Percentiles rank a stretch among this genome's conserved stretches.
phyloP scores from a whole-genome alignment of 1,140 invertebrate species.

The Oppia nitens region DNA sequence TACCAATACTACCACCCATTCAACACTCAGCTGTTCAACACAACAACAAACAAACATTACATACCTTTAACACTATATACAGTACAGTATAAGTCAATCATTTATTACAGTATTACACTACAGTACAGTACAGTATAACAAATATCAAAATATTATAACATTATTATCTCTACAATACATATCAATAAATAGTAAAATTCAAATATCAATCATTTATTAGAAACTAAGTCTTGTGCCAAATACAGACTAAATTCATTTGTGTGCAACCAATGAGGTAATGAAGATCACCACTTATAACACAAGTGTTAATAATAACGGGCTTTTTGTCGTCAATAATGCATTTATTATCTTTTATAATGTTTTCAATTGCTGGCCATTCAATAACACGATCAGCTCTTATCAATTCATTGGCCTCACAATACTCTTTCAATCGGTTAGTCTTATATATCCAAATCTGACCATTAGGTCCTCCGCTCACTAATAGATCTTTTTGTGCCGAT shows the following conservation, averaged over 20 bases:
- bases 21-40: no score
- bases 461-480: neutral
- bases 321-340: neutral
- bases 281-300: neutral
- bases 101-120: no score
- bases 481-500: neutral
- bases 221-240: no score
- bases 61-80: no score
- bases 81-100: no score
- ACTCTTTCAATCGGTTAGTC: neutral
- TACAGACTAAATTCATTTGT: neutral
- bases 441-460: neutral
- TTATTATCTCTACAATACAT: no score
- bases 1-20: no score
- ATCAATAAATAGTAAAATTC: no score
- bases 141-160: no score
- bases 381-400: neutral
- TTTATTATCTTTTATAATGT: neutral
- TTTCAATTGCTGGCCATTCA: neutral
- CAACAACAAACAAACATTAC: no score
- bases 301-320: neutral
- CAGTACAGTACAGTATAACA: no score
- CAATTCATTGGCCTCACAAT: neutral
- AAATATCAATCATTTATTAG: no score
- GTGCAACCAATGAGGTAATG: neutral